Conservation (phyloP, 23 tunicate genomes). For the Clavelina lepadiformis region DNA sequence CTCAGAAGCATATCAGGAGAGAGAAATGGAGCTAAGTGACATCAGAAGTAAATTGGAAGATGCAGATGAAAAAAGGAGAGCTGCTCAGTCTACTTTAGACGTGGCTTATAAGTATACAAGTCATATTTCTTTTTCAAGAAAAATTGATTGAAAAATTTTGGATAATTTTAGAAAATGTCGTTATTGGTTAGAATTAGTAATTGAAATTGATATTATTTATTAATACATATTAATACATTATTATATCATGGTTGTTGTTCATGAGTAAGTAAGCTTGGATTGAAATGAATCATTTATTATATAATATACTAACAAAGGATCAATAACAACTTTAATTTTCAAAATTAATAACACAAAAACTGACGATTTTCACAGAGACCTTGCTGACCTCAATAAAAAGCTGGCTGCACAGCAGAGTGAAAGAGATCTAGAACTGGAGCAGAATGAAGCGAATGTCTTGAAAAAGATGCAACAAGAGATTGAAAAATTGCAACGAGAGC, state of each 20-base stretch:
- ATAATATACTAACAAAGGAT: too few relatives aligned
- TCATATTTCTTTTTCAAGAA: not conserved
- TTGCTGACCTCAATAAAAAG: slow-evolving; percentile 71
- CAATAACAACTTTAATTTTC: too few relatives aligned
- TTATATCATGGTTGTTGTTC: too few relatives aligned
- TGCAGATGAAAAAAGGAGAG: slow-evolving; percentile 77
- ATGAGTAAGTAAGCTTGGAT: too few relatives aligned
- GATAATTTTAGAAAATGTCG: too few relatives aligned
- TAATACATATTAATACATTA: too few relatives aligned
- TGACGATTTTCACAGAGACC: slow-evolving; percentile 32
- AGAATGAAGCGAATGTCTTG: slow-evolving; percentile 33
- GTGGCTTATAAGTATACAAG: slow-evolving; percentile 64
- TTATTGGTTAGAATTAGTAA: too few relatives aligned
- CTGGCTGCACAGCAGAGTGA: slow-evolving; percentile 58
- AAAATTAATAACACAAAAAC: not conserved
- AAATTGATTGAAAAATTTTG: too few relatives aligned
- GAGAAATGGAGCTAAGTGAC: slow-evolving; percentile 33
- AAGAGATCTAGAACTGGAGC: slow-evolving; percentile 20
- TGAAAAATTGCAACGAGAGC: slow-evolving; percentile 47
- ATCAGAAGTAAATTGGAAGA: slow-evolving; percentile 59
- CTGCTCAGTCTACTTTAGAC: slow-evolving; percentile 75
- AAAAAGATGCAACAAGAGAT: slow-evolving; percentile 45
- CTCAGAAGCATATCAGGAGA: slow-evolving; percentile 73
- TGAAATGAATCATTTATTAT: too few relatives aligned
- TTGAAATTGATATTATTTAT: too few relatives aligned